Evolutionary conservation across 2,888 invertebrate genomes (phyloP), one percentile per base, ranked within the genome.

Genomic region (Eucera pruinosa): DNA sequence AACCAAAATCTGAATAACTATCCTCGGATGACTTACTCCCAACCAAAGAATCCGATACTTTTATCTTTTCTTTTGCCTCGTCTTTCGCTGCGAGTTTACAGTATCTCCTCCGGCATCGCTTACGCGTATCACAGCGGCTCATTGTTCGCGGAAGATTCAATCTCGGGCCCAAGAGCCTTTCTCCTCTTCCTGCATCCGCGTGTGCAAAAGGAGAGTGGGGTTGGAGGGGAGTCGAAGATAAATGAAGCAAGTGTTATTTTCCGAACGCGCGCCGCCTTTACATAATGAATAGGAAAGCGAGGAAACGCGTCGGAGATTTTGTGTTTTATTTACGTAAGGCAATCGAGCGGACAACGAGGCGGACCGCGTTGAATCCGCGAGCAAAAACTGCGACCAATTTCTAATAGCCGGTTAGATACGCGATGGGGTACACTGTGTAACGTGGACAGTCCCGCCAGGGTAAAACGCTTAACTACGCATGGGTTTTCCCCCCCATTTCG

Each of bases 311-410:
- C 58, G 43, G 15, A 15, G 48, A 54, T 75, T 73, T 73, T 58
- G 57, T 48, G 57, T 48, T 77, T 61, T 45, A 45, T 82, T 75
- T 78, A 78, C 78, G 67, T 74, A 78, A 74, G n/a, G 68, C 55
- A 45, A 57, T 5, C 41, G 15, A 18, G 50, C 62, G 62, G 45
- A 55, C 60, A 69, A 70, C 60, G 62, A 62, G 18, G n/a, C 54
- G 33, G 45, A 25, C 45, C 60, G 75, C 25, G n/a, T n/a, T 43
- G 79, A 62, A 30, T 60, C 30, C 39, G 39, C 33, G 39, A 27
- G 41, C 45, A 69, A 76, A 81, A 81, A 77, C 76, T 72, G 73
- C 52, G 81, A 76, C 78, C 75, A 82, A 83, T 83, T 82, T 72
- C 75, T 83, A 83, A 83, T 84, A 43, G 74, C 54, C 39, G 64